Conservation (phyloP, 2,113 vertebrate genomes). For the Pelusios castaneus region DNA sequence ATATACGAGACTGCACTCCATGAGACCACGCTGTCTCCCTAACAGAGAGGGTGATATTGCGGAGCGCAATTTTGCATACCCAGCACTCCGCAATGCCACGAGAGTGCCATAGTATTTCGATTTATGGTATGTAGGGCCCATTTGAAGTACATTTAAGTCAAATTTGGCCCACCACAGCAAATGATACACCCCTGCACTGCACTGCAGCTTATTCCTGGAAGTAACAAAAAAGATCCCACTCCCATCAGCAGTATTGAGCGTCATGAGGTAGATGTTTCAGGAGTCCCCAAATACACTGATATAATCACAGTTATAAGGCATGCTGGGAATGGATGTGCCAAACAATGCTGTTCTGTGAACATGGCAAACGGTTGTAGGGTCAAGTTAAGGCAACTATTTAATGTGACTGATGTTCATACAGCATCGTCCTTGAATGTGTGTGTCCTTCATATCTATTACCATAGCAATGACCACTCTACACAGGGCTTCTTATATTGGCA, state of each 20-base stretch:
- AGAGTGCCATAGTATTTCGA: too few species aligned
- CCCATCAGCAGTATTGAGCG: neutral
- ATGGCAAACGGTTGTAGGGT: neutral
- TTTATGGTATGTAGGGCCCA: too few species aligned
- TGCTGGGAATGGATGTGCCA: neutral
- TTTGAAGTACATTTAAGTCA: too few species aligned
- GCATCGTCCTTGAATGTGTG: neutral
- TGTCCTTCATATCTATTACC: neutral
- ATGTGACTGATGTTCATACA: neutral
- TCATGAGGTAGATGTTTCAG: neutral
- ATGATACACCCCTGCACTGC: too few species aligned
- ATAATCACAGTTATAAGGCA: neutral
- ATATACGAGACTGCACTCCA: too few species aligned
- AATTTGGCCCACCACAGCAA: too few species aligned
- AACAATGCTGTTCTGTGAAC: neutral
- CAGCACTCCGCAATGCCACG: too few species aligned
- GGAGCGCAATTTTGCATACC: too few species aligned
- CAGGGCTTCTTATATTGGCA: neutral
- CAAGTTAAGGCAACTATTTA: neutral
- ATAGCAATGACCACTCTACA: accelerated
- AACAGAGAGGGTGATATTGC: too few species aligned
- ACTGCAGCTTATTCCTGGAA: neutral
- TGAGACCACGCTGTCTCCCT: too few species aligned
- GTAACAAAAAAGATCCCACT: neutral
- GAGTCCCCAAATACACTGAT: neutral